A percentile compares a stretch with the other conserved stretches of the same genome.
These are phyloP conservation scores for Chroicocephalus ridibundus DNA, from an alignment of 2,113 vertebrate genomes.

Conservation along the genomic window DNA sequence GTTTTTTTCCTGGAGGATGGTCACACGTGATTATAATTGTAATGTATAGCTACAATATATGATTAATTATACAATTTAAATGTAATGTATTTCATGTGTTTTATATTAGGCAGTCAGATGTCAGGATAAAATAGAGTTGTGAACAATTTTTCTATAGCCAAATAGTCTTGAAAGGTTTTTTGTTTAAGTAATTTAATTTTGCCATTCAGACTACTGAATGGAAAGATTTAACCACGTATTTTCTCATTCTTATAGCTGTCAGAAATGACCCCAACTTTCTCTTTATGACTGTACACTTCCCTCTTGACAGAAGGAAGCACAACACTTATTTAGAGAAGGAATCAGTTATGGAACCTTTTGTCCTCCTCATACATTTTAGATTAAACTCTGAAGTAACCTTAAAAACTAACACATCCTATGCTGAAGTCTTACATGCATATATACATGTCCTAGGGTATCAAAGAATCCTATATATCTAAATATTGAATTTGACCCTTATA, in stretches of 20 bases:
- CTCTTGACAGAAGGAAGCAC: not conserved
- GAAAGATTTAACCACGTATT: not conserved
- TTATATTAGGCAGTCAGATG: not conserved
- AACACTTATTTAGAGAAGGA: not conserved
- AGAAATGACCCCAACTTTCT: not conserved
- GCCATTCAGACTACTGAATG: not conserved
- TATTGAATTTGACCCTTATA: not conserved
- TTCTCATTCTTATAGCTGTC: not conserved
- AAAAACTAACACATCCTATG: not conserved
- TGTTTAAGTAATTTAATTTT: not conserved
- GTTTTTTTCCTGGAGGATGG: not conserved
- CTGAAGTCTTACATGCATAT: not conserved
- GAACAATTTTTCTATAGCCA: not conserved
- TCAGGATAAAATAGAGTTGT: not conserved
- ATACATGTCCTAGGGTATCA: not conserved
- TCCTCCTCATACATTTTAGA: not conserved
- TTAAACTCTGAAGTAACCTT: not conserved
- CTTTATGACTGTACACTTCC: not conserved
- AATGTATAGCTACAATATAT: not conserved
- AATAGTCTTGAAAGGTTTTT: not conserved
- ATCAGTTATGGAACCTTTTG: not conserved
- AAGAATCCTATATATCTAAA: not conserved
- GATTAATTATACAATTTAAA: no score
- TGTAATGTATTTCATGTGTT: not conserved
- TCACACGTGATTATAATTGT: accelerated